Percentiles rank a stretch among this genome's conserved stretches.
Evolutionary conservation across 2,888 invertebrate species (phyloP).

Genomic region (Drosophila conformis): DNA sequence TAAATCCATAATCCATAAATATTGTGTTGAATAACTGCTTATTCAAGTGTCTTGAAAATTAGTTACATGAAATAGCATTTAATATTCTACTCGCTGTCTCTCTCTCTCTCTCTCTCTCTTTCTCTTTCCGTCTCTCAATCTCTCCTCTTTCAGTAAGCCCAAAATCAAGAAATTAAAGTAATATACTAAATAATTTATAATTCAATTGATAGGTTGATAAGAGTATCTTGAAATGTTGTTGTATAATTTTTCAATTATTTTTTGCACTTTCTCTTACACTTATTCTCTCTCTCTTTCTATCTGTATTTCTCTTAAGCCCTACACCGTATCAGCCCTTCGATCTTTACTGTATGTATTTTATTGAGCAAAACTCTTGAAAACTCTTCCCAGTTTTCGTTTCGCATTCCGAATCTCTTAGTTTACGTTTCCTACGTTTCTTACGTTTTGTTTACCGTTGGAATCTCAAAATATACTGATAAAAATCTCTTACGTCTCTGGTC

Average conservation of each 20-base stretch:
- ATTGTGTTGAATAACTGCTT: neutral
- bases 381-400: neutral
- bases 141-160: neutral
- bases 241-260: neutral
- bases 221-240: neutral
- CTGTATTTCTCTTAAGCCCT: neutral
- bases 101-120: neutral
- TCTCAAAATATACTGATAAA: neutral
- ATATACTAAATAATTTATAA: too few relatives aligned
- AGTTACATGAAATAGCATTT: neutral
- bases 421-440: neutral
- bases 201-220: neutral
- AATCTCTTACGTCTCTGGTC: neutral
- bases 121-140: neutral
- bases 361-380: neutral
- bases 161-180: neutral
- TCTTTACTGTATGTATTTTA: neutral
- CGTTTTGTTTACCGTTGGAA: neutral
- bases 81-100: neutral
- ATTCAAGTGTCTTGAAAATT: neutral
- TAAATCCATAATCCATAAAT: neutral
- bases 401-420: neutral
- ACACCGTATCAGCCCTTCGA: neutral
- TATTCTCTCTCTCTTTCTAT: neutral
- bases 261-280: neutral